Base-by-base conservation (phyloP, 2,888 invertebrate genomes). In the Eurytoma adleriae region DNA sequence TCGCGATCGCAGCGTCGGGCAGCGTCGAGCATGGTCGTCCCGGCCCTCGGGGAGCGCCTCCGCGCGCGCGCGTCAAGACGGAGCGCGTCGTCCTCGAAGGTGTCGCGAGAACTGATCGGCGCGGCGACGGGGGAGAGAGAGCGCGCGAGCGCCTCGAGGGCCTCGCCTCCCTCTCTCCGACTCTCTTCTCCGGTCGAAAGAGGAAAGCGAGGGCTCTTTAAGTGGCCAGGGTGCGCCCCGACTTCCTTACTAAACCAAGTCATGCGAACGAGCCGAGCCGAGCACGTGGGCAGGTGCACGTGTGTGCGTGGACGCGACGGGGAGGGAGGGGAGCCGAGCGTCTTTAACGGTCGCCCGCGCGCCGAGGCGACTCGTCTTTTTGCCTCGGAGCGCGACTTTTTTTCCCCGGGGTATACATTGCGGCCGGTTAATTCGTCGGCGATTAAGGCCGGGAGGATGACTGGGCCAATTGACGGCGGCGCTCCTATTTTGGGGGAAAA, bases 91-190 rank as follows among this genome's bases (percentile, higher is more conserved):
- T 78, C 59, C 64, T 79, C 81, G 79, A 73, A 84, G 83, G 79
- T 82, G 82, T 82, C 83, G 79, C 83, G 78, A 54, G 76, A 54
- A 82, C 82, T 82, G 82, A 79, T 59, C 70, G 73, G 10, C 62
- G 52, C 52, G 24, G 24, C 24, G 24, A 24, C 24, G 40, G 78
- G 52, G 68, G 50, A 73, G 72, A 70, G 75, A 56, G 80, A 30
- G 68, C 67, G 14, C 56, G 2, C 30, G 48, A 70, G 59, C 64
- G 52, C 27, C 30, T 30, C 30, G 30, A 40, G 27, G 30, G 40
- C 14, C 18, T 13, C 59, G 13, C 5, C 27, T 48, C 54, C 40
- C 30, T 30, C 62, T 62, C 61, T 52, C 57, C 54, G 20, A 40
- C 50, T 66, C 73, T 68, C 30, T 52, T 16, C 61, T 40, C 30